Evolutionary conservation across 2,797 vertebrate genomes (phyloP).

Genomic region (Rhabdomys pumilio): DNA sequence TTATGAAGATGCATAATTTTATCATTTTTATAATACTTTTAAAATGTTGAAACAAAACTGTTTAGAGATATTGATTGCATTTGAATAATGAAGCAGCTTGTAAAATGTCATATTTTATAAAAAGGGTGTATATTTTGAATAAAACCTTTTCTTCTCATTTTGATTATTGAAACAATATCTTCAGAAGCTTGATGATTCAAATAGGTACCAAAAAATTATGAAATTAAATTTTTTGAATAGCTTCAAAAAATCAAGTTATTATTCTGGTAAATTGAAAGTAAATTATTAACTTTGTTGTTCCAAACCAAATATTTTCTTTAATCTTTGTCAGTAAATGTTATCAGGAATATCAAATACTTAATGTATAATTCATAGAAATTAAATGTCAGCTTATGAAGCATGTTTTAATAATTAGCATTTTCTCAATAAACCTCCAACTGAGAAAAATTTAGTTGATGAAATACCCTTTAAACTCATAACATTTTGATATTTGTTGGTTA

Average conservation of each 20-base stretch:
- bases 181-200: background rate
- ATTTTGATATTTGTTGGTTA: background rate
- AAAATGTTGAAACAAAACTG: background rate
- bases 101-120: background rate
- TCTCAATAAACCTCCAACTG: background rate
- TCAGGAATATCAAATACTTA: background rate
- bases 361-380: conserved; percentile 35
- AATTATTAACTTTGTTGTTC: background rate
- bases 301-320: conserved; percentile 5
- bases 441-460: background rate
- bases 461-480: background rate
- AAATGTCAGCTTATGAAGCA: background rate
- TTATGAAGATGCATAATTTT: background rate
- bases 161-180: background rate
- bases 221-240: background rate
- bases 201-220: background rate
- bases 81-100: background rate
- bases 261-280: background rate
- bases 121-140: background rate
- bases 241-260: background rate
- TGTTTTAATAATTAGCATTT: background rate
- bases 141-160: background rate
- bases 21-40: background rate
- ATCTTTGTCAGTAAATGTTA: conserved; percentile 40
- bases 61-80: background rate